phyloP scores from a whole-genome alignment of 2,113 vertebrate genomes.

The Girardinichthys multiradiatus region DNA sequence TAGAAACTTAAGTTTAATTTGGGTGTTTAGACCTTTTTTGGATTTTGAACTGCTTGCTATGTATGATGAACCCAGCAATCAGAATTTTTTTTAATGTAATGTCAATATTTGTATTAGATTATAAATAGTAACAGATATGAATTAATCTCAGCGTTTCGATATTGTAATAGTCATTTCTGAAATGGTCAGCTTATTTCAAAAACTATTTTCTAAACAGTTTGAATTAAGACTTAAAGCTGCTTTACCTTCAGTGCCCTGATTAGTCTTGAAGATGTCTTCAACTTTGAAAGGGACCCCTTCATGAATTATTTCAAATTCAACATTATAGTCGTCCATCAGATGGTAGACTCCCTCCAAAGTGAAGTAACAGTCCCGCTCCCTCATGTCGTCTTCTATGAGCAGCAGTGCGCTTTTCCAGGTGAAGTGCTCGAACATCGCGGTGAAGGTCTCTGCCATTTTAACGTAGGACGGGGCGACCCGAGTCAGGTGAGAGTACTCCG shows the following conservation, averaged over 20 bases:
- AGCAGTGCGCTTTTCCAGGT: slow-evolving; percentile 88
- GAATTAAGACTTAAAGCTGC: no score
- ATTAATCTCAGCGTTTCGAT: no score
- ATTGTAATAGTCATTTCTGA: no score
- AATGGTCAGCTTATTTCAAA: no score
- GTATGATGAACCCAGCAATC: no score
- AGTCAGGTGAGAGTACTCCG: slow-evolving; percentile 91
- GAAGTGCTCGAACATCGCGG: slow-evolving; percentile 89
- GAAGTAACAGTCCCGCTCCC: slow-evolving; percentile 93
- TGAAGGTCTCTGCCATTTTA: slow-evolving; percentile 95
- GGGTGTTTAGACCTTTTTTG: no score
- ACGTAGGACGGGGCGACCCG: slow-evolving; percentile 91
- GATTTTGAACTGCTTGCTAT: no score
- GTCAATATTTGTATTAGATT: not conserved
- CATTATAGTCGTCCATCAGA: slow-evolving; percentile 78
- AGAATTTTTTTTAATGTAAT: not conserved
- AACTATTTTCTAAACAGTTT: no score
- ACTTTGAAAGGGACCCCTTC: slow-evolving; percentile 77
- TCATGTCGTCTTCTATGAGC: slow-evolving; percentile 90
- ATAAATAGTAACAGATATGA: no score
- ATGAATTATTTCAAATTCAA: slow-evolving; percentile 67
- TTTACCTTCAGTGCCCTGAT: slow-evolving; percentile 83
- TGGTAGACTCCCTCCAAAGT: slow-evolving; percentile 92
- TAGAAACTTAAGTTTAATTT: no score
- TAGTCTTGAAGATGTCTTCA: slow-evolving; percentile 84